Evolutionary conservation across 1,140 invertebrate species (phyloP).

Genomic region (Drosophila hydei): DNA sequence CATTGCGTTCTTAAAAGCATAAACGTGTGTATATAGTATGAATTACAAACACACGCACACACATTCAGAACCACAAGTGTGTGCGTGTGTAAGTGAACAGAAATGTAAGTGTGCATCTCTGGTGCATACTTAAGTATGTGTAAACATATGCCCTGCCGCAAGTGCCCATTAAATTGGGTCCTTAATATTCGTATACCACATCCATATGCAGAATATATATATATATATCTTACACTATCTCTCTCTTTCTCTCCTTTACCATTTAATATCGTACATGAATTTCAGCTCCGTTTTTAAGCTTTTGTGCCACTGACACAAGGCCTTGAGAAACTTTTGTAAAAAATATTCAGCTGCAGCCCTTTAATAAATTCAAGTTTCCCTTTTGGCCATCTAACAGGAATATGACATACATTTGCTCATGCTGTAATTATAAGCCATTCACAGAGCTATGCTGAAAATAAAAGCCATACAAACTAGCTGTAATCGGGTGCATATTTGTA

Average conservation of each 20-base stretch:
- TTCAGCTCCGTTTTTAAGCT: neutral
- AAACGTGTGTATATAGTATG: neutral
- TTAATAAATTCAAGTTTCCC: neutral
- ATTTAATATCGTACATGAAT: neutral
- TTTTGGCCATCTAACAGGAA: neutral
- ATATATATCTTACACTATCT: too few species aligned
- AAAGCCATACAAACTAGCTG: slow-evolving; percentile 7
- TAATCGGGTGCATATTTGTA: slow-evolving; percentile 8
- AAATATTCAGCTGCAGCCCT: neutral
- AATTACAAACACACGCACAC: neutral
- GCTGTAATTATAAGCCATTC: slow-evolving; percentile 3
- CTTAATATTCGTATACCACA: slow-evolving; percentile 66
- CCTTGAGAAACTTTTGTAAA: neutral
- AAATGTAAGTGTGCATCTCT: slow-evolving; percentile 41
- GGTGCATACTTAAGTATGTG: slow-evolving; percentile 64
- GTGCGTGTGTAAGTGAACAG: slow-evolving; percentile 45
- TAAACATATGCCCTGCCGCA: slow-evolving; percentile 56
- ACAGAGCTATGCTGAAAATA: neutral
- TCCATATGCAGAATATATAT: neutral
- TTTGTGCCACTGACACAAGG: neutral
- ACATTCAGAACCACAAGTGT: neutral
- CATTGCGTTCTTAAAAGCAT: slow-evolving; percentile 9
- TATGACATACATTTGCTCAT: slow-evolving; percentile 4
- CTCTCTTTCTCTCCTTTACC: too few species aligned
- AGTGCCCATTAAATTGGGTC: slow-evolving; percentile 77